Base-by-base conservation (phyloP, 2,797 vertebrate genomes). In the Myiothlypis coronata region DNA sequence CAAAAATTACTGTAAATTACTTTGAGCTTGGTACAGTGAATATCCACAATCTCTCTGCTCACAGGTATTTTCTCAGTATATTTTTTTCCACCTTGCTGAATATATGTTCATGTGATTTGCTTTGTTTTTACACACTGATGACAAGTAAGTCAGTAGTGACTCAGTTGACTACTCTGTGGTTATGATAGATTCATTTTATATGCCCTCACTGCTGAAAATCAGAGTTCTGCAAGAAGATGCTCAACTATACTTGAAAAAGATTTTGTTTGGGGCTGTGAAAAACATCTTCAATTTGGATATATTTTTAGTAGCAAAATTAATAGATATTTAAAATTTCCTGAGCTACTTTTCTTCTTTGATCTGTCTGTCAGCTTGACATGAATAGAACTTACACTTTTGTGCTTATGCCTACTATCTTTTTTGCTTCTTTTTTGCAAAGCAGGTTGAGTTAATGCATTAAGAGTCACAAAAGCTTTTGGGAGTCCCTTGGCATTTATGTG, bases 401-500 rank as follows among this genome's bases (percentile, higher is more conserved):
- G 76, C 49, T 65, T 78, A 96, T 83, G 69, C 61, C 53, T 93
- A 59, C 81, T 87, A 20, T 47, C 19, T 69, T 93, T 55, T 93
- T 67, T 18, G 21, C 6, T 50, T 84, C 41, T 69, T 96, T 91
- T 90, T 74, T 82, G 67, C 55, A 84, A 85, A 94, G 71, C 68
- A 93, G 83, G 84, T 96, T 92, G 83, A 83, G 83, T 53, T 89
- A 75, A 94, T 91, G 95, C 68, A 90, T 97, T 71, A 94, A 92
- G 67, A 88, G 52, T 89, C 75, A 82, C 56, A 90, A 85, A 95
- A 87, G 90, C 91, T 92, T 95, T 84, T 93, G 88, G 75, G 83
- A 97, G 77, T 97, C 86, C 74, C 95, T 95, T 96, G 96, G 86
- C 83, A 95, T 93, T 97, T 96, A 89, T 64, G 87, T 84, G 90